Conservation (phyloP, 2,797 vertebrate species). For the Spea hammondii region DNA sequence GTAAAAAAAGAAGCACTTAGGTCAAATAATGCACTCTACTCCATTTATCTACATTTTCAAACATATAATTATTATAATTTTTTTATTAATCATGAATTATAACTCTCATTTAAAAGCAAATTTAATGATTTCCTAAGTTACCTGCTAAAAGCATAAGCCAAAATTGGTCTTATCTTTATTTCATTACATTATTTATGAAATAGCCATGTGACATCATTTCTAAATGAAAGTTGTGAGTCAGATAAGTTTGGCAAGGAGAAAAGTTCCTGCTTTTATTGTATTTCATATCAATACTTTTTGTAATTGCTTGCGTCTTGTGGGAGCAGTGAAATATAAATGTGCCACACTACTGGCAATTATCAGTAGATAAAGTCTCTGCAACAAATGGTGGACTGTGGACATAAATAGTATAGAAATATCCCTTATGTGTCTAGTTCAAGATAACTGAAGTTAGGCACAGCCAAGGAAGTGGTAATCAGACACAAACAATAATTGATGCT, state of each 20-base stretch:
- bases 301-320: conserved; percentile 14
- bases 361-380: neutral
- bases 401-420: no score
- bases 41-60: neutral
- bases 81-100: no score
- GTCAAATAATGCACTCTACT: neutral
- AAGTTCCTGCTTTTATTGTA: conserved; percentile 2
- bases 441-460: no score
- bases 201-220: conserved; percentile 4
- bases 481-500: no score
- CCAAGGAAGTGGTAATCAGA: no score
- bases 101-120: neutral
- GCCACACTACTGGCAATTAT: conserved; percentile 10
- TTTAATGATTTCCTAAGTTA: conserved; percentile 11
- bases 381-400: no score
- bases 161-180: conserved; percentile 6
- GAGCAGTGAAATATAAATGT: conserved; percentile 16
- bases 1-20: neutral
- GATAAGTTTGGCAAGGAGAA: conserved; percentile 9
- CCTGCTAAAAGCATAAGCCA: neutral
- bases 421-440: no score
- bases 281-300: conserved; percentile 10
- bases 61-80: no score
- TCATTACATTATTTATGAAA: conserved; percentile 36
- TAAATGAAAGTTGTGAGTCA: conserved; percentile 26